Conservation (phyloP, 2,797 vertebrate species). For the Parauchenoglanis ngamensis region DNA sequence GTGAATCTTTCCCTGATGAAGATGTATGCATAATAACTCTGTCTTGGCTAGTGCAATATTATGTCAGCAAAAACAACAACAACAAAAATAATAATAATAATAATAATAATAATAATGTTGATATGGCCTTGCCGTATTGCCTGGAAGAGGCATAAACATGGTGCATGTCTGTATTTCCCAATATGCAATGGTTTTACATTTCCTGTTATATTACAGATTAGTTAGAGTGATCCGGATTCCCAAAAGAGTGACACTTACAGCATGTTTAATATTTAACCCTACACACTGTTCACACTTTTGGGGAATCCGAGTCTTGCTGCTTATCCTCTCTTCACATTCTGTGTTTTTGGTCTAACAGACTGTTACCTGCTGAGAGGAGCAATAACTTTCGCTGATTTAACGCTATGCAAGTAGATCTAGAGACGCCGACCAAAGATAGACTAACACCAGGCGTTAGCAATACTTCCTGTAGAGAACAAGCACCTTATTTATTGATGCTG, state of each 20-base stretch:
- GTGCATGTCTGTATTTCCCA: conserved; percentile 24
- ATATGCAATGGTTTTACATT: conserved; percentile 40
- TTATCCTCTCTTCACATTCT: not conserved
- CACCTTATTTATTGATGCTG: conserved; percentile 15
- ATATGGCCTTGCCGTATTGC: not conserved
- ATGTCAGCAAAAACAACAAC: conserved; percentile 25
- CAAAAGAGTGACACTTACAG: not conserved
- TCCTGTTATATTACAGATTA: conserved; percentile 17
- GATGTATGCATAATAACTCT: conserved; percentile 21
- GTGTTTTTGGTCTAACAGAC: conserved; percentile 10
- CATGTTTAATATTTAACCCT: not conserved
- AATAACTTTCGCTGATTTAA: conserved; percentile 27
- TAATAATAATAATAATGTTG: not conserved
- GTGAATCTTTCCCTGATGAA: not conserved
- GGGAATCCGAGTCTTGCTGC: not conserved
- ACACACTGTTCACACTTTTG: not conserved
- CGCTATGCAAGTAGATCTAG: conserved; percentile 47
- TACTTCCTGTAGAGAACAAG: conserved; percentile 31
- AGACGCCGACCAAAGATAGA: conserved; percentile 27
- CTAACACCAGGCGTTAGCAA: not conserved
- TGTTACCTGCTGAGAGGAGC: conserved; percentile 2
- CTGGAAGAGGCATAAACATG: conserved; percentile 17
- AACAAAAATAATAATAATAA: not conserved
- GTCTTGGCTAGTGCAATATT: conserved; percentile 36
- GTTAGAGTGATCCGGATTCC: not conserved